These are phyloP conservation scores for Bombus fervidus DNA, from an alignment of 1,140 invertebrate genomes.

Conservation along the genomic window DNA sequence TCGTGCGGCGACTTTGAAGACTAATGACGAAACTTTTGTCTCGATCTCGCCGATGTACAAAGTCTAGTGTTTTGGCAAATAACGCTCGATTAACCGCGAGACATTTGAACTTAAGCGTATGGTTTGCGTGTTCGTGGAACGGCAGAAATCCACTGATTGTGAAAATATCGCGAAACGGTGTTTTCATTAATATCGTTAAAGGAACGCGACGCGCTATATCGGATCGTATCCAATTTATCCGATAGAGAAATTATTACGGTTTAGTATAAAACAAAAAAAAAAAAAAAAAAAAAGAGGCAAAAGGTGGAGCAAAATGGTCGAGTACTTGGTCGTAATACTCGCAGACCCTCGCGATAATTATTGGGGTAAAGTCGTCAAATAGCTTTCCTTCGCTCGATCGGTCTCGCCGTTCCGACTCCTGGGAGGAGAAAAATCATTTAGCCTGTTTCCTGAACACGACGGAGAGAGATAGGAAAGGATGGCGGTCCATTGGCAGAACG, in stretches of 20 bases:
- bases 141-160: background rate
- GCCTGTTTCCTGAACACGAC: slow-evolving; percentile 60
- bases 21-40: slow-evolving; percentile 55
- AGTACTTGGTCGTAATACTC: slow-evolving; percentile 60
- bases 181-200: slow-evolving; percentile 9
- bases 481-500: slow-evolving; percentile 58
- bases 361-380: slow-evolving; percentile 70
- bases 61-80: slow-evolving; percentile 2
- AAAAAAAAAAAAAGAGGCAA: background rate
- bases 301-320: slow-evolving; percentile 42
- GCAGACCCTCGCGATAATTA: slow-evolving; percentile 65
- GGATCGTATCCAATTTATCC: slow-evolving; percentile 56
- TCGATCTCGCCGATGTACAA: background rate
- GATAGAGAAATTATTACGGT: slow-evolving; percentile 58
- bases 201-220: background rate
- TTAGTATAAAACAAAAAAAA: too few relatives aligned
- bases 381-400: slow-evolving; percentile 64
- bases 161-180: slow-evolving; percentile 42
- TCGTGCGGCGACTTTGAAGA: slow-evolving; percentile 49
- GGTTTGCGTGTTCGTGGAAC: too few relatives aligned
- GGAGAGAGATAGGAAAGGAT: slow-evolving; percentile 59
- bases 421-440: slow-evolving; percentile 69
- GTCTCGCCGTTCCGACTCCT: slow-evolving; percentile 38
- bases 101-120: slow-evolving; percentile 3
- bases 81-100: slow-evolving; percentile 47